Conservation (phyloP, 2,797 vertebrate genomes). For the Hoplostethus mediterraneus region DNA sequence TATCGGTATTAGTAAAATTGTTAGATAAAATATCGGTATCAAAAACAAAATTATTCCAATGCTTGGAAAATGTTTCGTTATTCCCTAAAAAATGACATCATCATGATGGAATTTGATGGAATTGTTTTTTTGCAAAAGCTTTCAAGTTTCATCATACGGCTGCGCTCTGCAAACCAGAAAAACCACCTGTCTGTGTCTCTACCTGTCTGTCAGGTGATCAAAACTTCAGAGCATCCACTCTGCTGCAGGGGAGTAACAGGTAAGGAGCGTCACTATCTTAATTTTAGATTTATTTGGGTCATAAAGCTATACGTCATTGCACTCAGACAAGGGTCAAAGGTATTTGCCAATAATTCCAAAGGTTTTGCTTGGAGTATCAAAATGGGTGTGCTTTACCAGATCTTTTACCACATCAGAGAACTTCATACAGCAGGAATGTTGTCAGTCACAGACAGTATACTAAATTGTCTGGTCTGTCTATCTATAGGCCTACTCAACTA, state of each 20-base stretch:
- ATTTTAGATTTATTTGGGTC: not conserved
- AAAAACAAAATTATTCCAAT: too few species aligned
- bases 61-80: too few species aligned
- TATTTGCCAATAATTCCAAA: not conserved
- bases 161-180: constrained; percentile 20
- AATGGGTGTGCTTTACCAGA: not conserved
- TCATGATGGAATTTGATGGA: too few species aligned
- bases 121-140: too few species aligned
- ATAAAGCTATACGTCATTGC: not conserved
- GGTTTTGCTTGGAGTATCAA: not conserved
- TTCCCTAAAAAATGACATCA: too few species aligned
- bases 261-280: not conserved
- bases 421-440: not conserved
- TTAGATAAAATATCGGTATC: too few species aligned
- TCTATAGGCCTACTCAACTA: not conserved
- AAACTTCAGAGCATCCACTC: not conserved
- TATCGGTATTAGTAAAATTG: too few species aligned
- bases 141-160: not conserved
- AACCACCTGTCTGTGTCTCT: not conserved
- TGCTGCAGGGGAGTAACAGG: constrained; percentile 5
- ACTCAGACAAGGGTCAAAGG: not conserved
- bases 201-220: not conserved
- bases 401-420: not conserved
- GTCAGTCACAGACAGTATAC: too few species aligned
- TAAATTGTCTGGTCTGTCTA: not conserved